Evolutionary conservation across 2,113 vertebrate genomes (phyloP), one percentile per base, ranked within the genome.

Genomic region (Cottus gobio): DNA sequence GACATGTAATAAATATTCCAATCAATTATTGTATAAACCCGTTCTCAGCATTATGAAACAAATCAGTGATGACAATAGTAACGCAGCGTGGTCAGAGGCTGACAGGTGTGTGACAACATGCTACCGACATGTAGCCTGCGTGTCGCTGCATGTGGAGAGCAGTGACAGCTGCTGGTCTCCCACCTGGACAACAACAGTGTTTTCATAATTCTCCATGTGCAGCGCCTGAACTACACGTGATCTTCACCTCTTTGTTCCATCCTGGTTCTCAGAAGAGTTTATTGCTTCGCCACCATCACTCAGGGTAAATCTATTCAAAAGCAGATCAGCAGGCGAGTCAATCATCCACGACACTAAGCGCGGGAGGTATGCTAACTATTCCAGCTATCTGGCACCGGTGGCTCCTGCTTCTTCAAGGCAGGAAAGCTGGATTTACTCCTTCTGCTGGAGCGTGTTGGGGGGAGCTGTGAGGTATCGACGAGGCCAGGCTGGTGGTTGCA

Each of bases 341-440:
- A 84, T 77, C 39, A 54, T 24, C 18, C 7, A 9, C 4, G 71
- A 83, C 86, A 78, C 52, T 85, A 88, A 91, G 86, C 50, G 52
- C 73, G 84, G 73, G 57, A 91, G 87, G 58, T 79, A 93, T 90
- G 86, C 20, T 3, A 71, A 87, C 71, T 66, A 90, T 86, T 36
- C 68, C 60, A 57, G 69, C 63, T 42, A 31, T 73, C 56, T 85
- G 81, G 72, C 68, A 63, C 30, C 39, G 0, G 44, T 8, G 30
- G 4, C 0, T 13, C 61, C 30, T 22, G 52, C 30, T 77, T 56
- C 67, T 61, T 42, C 5, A 39, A 85, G 70, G 56, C 50, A 36
- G 42, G 20, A 34, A 64, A 82, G 8, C 26, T 66, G 58, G 66
- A 73, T 54, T 85, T 48, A 56, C 0, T 1, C 13, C 0, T 50